A percentile compares a stretch with the other conserved stretches of the same genome.
Evolutionary conservation across 2,888 invertebrate species (phyloP).

Genomic region (Antheraea yamamai): DNA sequence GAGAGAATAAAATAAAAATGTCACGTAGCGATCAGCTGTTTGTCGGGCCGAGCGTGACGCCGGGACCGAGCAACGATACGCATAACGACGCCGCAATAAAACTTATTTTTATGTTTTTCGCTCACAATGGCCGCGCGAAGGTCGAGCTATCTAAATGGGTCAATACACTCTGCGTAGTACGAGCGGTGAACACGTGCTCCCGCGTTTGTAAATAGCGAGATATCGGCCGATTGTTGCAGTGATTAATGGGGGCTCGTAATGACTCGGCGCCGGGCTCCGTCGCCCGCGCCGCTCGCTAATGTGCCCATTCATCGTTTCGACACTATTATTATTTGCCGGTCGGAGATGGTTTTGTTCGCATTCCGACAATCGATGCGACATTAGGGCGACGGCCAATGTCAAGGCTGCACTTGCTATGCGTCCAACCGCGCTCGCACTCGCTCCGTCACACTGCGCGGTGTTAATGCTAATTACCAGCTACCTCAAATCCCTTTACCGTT

Average conservation of each 20-base stretch:
- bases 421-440: conserved; percentile 41
- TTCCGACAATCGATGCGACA: conserved; percentile 73
- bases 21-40: conserved; percentile 83
- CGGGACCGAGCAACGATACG: conserved; percentile 71
- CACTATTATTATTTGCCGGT: conserved; percentile 71
- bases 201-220: conserved; percentile 82
- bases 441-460: conserved; percentile 31
- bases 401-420: conserved; percentile 77
- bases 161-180: conserved; percentile 81
- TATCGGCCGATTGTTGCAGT: conserved; percentile 83
- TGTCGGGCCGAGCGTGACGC: conserved; percentile 53
- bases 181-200: conserved; percentile 79
- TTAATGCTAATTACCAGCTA: conserved; percentile 62
- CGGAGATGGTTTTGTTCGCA: conserved; percentile 76
- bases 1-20: conserved; percentile 81
- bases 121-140: conserved; percentile 82
- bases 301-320: conserved; percentile 77
- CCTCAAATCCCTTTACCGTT: conserved; percentile 52
- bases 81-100: conserved; percentile 82
- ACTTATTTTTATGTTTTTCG: conserved; percentile 83
- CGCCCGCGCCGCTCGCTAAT: conserved; percentile 71
- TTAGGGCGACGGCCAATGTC: conserved; percentile 76
- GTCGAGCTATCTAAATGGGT: conserved; percentile 83
- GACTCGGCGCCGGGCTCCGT: conserved; percentile 63
- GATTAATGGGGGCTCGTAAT: conserved; percentile 82